These are phyloP conservation scores for Sparus aurata DNA, from an alignment of 2,797 vertebrate species.

Conservation along the genomic window DNA sequence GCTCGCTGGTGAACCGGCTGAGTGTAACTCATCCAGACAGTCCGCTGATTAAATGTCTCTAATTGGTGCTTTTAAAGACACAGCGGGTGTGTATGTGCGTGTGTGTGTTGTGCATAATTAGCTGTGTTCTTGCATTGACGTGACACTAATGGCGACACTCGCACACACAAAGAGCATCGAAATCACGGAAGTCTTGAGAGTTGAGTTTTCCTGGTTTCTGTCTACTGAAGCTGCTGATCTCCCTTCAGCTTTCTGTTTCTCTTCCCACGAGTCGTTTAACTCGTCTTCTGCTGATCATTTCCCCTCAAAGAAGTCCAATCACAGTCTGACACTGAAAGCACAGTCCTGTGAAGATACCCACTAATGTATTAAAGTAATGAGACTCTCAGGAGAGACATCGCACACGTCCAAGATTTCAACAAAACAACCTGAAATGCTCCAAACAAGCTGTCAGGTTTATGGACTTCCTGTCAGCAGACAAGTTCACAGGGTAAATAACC, in stretches of 20 bases:
- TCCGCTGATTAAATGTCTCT: constrained; percentile 71
- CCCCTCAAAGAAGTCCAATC: neutral
- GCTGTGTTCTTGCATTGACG: neutral
- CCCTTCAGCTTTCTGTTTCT: too few species aligned
- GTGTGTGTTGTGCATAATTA: constrained; percentile 27
- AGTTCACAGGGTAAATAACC: too few species aligned
- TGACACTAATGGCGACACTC: constrained; percentile 12
- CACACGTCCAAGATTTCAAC: neutral
- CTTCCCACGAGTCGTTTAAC: too few species aligned
- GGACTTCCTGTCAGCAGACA: neutral
- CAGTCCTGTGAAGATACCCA: neutral
- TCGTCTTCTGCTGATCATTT: neutral
- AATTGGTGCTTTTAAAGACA: constrained; percentile 75
- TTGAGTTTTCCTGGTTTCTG: too few species aligned
- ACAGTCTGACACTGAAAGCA: neutral
- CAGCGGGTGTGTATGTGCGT: constrained; percentile 1
- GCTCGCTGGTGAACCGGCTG: constrained; percentile 24
- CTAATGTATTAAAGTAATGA: neutral
- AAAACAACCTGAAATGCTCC: neutral
- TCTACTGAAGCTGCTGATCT: too few species aligned
- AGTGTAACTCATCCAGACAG: constrained; percentile 32
- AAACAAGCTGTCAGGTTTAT: neutral
- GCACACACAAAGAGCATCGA: neutral
- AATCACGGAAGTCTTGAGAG: too few species aligned
- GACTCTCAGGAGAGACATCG: too few species aligned